phyloP scores from a whole-genome alignment of 2,888 invertebrate genomes.

The Tanaodytes sp. region DNA sequence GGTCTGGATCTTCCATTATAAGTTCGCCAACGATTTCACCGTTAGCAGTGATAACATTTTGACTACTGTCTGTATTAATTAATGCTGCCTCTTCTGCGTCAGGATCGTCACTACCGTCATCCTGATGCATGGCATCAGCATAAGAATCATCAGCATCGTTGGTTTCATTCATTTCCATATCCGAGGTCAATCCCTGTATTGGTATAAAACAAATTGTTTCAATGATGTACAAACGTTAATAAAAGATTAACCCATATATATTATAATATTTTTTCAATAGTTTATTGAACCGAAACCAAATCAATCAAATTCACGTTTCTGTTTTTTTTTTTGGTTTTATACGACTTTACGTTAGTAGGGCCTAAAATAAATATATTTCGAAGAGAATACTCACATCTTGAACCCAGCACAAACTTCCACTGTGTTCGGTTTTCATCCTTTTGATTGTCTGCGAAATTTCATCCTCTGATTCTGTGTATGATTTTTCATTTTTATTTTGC shows the following conservation, averaged over 20 bases:
- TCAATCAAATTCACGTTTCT: no score
- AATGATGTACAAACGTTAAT: not conserved
- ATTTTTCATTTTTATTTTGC: conserved; percentile 61
- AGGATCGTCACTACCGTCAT: conserved; percentile 65
- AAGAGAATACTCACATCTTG: conserved; percentile 65
- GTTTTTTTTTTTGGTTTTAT: not conserved
- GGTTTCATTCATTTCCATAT: conserved; percentile 65
- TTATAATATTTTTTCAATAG: no score
- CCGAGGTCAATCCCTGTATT: conserved; percentile 62
- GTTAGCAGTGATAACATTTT: conserved; percentile 65
- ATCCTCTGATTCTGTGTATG: conserved; percentile 66
- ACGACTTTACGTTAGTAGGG: no score
- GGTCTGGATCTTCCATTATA: conserved; percentile 67
- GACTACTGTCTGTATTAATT: conserved; percentile 60
- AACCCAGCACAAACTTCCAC: conserved; percentile 63
- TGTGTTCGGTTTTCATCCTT: conserved; percentile 66
- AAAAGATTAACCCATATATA: not conserved
- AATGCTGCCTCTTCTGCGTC: conserved; percentile 63
- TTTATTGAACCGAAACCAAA: no score
- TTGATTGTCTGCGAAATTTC: conserved; percentile 67
- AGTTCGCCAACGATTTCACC: conserved; percentile 69
- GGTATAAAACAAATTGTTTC: not conserved
- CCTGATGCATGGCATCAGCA: conserved; percentile 62
- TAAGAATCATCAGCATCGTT: conserved; percentile 69
- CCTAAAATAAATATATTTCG: no score